Conservation (phyloP, 2,113 vertebrate species). For the Atrichornis clamosus region DNA sequence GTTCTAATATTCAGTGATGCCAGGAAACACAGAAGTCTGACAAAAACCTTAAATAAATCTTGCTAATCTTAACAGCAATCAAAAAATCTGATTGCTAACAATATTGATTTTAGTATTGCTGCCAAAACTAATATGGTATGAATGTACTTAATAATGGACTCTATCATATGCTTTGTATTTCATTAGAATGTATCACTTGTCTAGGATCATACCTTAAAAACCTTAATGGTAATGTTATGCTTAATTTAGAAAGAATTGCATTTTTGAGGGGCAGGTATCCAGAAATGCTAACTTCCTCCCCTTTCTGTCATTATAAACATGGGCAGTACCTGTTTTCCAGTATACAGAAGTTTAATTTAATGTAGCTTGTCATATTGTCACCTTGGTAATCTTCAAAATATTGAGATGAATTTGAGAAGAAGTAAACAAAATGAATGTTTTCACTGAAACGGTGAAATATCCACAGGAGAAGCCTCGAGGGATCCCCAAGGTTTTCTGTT, state of each 20-base stretch:
- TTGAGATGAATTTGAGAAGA: slow-evolving; percentile 7
- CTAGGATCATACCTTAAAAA: not conserved
- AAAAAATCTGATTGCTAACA: not conserved
- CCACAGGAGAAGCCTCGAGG: not conserved
- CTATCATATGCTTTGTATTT: not conserved
- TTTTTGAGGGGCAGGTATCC: not conserved
- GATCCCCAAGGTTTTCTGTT: slow-evolving; percentile 1
- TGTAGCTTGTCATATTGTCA: slow-evolving; percentile 11
- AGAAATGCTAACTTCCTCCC: not conserved
- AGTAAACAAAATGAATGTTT: slow-evolving; percentile 49
- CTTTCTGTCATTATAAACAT: not conserved
- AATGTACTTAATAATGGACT: not conserved
- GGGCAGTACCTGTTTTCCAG: not conserved
- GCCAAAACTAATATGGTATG: accelerated
- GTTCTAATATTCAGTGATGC: not conserved
- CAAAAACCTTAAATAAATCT: not conserved
- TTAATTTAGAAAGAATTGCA: not conserved
- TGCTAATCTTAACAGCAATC: not conserved
- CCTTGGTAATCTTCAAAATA: not conserved
- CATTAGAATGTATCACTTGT: not conserved
- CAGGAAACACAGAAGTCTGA: not conserved
- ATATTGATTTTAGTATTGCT: not conserved
- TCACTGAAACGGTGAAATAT: not conserved
- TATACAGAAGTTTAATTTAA: slow-evolving; percentile 20
- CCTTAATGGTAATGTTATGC: accelerated